These are phyloP conservation scores for Mormyrus hasselquistii DNA, from an alignment of 2,797 vertebrate species.

Conservation along the genomic window DNA sequence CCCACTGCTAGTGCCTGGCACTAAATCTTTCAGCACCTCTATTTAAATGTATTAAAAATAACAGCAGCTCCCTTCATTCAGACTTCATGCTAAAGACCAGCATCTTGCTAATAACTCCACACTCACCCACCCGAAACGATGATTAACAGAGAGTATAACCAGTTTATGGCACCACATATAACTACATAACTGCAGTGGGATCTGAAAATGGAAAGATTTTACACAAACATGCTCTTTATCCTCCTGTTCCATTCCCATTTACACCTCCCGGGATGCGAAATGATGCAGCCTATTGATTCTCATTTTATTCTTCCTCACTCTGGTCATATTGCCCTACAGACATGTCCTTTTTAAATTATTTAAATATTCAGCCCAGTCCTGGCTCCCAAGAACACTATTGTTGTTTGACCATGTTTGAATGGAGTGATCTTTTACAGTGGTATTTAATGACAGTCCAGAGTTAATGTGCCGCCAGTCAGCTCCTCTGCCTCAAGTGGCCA, in stretches of 20 bases:
- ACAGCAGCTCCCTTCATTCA: neutral
- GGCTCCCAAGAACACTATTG: neutral
- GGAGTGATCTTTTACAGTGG: neutral
- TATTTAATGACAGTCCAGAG: neutral
- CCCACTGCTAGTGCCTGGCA: neutral
- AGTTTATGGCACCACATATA: neutral
- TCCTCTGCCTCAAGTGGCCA: neutral
- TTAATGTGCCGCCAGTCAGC: neutral
- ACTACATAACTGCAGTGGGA: neutral
- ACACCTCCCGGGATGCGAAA: neutral
- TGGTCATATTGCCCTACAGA: neutral
- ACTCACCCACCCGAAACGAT: neutral
- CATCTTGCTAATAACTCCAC: neutral
- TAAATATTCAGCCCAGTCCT: neutral
- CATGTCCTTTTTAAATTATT: neutral
- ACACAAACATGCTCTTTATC: conserved; percentile 1
- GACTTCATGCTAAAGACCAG: neutral
- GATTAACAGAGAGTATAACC: neutral
- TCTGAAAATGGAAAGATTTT: neutral
- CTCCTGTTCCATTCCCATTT: neutral
- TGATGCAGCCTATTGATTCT: neutral
- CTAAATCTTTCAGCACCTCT: neutral
- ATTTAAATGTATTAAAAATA: neutral
- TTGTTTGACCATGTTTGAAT: neutral
- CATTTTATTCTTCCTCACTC: conserved; percentile 1